Percentiles rank a stretch among this genome's conserved stretches.
These are phyloP conservation scores for Chaetodon trifasciatus DNA, from an alignment of 2,797 vertebrate genomes.

Conservation along the genomic window DNA sequence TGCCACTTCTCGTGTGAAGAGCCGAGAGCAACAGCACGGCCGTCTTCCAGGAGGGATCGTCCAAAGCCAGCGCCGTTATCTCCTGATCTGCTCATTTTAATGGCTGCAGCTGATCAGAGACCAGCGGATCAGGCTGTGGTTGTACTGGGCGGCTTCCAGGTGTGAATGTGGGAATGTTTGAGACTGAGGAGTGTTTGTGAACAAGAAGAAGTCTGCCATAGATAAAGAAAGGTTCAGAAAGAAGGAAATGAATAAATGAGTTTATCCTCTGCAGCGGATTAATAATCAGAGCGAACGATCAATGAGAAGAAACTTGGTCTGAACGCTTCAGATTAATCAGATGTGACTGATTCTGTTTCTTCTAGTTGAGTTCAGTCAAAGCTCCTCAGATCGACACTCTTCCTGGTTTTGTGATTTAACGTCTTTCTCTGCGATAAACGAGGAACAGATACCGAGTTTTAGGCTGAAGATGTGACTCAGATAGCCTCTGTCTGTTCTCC, in stretches of 20 bases:
- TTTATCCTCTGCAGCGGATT: background rate
- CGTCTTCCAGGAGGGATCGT: background rate
- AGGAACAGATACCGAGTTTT: no score
- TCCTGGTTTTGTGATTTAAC: no score
- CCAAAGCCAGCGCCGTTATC: background rate
- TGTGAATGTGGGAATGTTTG: background rate
- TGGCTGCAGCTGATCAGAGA: background rate
- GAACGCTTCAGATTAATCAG: background rate
- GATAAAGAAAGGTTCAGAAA: background rate
- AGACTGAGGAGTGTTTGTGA: background rate
- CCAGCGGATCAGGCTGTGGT: background rate
- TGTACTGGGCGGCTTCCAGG: slow-evolving; percentile 2
- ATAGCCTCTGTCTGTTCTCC: no score
- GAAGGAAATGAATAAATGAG: no score
- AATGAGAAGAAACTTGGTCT: background rate
- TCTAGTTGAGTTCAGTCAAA: background rate
- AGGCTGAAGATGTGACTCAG: no score
- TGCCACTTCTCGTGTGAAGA: slow-evolving; percentile 31
- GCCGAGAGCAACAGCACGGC: background rate
- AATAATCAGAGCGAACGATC: background rate
- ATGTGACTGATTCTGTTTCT: background rate
- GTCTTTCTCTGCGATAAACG: no score
- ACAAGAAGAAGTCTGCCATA: background rate
- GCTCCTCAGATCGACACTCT: background rate
- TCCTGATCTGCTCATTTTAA: background rate